Evolutionary conservation across 1,140 invertebrate genomes (phyloP).

Genomic region (Onthophagus taurus): DNA sequence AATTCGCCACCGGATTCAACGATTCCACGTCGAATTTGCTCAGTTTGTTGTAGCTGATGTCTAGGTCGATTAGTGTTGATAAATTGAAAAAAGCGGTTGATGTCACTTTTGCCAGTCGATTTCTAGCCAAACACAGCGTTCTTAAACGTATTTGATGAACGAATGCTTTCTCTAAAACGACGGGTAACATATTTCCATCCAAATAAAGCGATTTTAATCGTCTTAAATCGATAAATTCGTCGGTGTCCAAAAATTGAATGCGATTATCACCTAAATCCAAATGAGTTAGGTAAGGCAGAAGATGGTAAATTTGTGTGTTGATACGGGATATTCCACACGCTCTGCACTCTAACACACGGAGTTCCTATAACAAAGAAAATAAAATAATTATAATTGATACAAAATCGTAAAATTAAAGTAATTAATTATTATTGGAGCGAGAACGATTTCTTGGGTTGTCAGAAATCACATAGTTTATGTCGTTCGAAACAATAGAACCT

Average conservation of each 20-base stretch:
- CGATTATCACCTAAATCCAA: conserved; percentile 68
- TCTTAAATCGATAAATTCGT: conserved; percentile 61
- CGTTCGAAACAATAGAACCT: too few relatives aligned
- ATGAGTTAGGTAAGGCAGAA: conserved; percentile 54
- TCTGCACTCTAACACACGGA: conserved; percentile 58
- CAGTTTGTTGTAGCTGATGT: conserved; percentile 66
- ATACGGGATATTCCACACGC: conserved; percentile 58
- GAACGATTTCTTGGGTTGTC: too few relatives aligned
- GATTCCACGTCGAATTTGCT: conserved; percentile 50
- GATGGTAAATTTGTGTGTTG: conserved; percentile 66
- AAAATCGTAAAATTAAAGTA: neutral
- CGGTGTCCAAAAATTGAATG: conserved; percentile 64
- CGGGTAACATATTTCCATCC: conserved; percentile 68
- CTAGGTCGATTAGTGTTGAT: conserved; percentile 52
- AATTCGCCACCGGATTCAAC: conserved; percentile 49
- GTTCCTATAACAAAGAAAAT: conserved; percentile 41
- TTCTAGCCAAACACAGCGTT: conserved; percentile 53
- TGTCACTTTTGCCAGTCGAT: conserved; percentile 61
- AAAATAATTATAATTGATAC: conserved; percentile 1
- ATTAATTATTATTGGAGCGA: too few relatives aligned
- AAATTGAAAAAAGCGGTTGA: conserved; percentile 59
- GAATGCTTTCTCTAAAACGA: conserved; percentile 64
- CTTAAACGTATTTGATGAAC: conserved; percentile 49
- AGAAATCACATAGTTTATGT: too few relatives aligned
- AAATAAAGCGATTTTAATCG: conserved; percentile 56